Conservation (phyloP, 1,140 invertebrate species). For the Aphaenogaster rudis region DNA sequence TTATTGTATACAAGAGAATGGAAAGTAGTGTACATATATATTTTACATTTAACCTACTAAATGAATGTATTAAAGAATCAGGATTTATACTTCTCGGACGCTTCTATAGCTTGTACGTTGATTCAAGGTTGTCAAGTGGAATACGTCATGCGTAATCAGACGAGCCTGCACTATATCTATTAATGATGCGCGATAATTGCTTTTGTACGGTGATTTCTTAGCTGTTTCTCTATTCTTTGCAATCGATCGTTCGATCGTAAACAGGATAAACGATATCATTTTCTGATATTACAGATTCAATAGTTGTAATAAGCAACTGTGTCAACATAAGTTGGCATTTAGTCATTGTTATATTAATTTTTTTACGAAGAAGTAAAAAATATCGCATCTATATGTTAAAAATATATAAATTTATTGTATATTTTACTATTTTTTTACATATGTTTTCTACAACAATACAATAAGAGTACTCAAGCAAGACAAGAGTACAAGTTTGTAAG, state of each 20-base stretch:
- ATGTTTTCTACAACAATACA: not conserved
- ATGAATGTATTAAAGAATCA: constrained; percentile 13
- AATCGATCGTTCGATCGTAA: not conserved
- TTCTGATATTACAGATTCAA: not conserved
- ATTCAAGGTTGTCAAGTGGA: constrained; percentile 22
- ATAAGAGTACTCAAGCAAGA: not conserved
- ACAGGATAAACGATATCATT: not conserved
- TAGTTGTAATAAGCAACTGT: not conserved
- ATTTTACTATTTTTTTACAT: not conserved
- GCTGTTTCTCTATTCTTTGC: not conserved
- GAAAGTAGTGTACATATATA: too few relatives aligned
- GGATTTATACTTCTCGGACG: not conserved
- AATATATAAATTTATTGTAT: not conserved
- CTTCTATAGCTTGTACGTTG: not conserved
- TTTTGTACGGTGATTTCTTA: not conserved
- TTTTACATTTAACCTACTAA: not conserved
- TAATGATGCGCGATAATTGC: constrained; percentile 26
- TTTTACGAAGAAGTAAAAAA: not conserved
- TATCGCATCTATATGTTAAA: not conserved
- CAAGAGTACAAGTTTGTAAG: not conserved
- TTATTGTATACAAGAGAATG: not conserved
- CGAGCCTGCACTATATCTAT: constrained; percentile 6
- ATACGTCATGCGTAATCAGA: constrained; percentile 37
- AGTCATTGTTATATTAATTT: not conserved
- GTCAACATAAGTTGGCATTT: not conserved